Evolutionary conservation across 2,888 invertebrate genomes (phyloP).

Genomic region (Alentia gelatinosa): DNA sequence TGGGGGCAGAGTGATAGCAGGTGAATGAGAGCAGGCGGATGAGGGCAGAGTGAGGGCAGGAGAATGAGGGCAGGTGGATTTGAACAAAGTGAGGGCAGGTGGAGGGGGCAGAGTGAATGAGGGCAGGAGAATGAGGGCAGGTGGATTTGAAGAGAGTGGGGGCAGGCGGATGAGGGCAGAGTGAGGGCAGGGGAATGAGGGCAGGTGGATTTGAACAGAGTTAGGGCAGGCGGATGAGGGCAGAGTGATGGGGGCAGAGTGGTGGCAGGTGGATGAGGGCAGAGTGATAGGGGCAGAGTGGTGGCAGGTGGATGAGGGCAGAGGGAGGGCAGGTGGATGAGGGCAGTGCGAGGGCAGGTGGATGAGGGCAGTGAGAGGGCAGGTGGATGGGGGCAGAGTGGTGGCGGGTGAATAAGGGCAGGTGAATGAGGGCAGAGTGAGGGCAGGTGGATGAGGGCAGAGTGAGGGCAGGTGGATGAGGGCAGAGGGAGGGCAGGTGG

Average conservation of each 20-base stretch:
- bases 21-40: no score
- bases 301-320: not conserved
- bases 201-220: no score
- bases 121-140: not conserved
- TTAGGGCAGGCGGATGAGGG: no score
- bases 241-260: no score
- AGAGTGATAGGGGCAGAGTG: not conserved
- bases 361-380: not conserved
- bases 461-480: no score
- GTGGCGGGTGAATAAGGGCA: not conserved
- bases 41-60: no score
- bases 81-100: not conserved
- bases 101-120: not conserved
- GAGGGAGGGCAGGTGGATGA: not conserved
- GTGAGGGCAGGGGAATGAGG: not conserved
- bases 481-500: no score
- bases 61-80: no score
- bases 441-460: not conserved
- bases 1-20: no score
- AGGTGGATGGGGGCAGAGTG: not conserved
- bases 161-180: not conserved
- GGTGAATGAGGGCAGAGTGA: no score
- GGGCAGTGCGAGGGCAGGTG: not conserved
- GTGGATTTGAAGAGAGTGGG: not conserved
- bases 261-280: no score